Percentiles rank a stretch among this genome's conserved stretches.
Conservation (phyloP, 2,797 vertebrate genomes). For the Pelodytes ibericus region DNA sequence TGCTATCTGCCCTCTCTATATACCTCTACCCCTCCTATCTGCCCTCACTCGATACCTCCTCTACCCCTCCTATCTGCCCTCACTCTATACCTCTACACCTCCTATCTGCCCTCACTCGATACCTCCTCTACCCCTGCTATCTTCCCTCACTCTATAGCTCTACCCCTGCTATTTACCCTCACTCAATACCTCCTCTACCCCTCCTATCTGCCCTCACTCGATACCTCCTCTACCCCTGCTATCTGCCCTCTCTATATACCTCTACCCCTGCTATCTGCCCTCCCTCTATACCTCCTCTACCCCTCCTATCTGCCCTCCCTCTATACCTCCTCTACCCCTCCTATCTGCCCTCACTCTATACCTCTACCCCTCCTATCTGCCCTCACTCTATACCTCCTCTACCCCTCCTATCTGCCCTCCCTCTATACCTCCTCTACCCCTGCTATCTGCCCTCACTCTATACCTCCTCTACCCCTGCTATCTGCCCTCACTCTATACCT, state of each 20-base stretch:
- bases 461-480: too few relatives aligned
- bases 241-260: background rate
- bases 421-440: too few relatives aligned
- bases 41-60: conserved; percentile 20
- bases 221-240: too few relatives aligned
- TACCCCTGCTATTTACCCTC: conserved; percentile 10
- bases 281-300: conserved; percentile 24
- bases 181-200: conserved; percentile 24
- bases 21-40: conserved; percentile 11
- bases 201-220: background rate
- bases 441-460: too few relatives aligned
- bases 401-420: background rate
- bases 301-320: background rate
- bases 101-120: background rate
- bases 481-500: background rate
- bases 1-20: background rate
- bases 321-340: background rate
- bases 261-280: conserved; percentile 28
- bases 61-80: conserved; percentile 40
- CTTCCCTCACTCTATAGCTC: background rate
- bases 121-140: background rate
- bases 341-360: background rate
- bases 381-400: background rate
- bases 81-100: conserved; percentile 22
- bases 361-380: too few relatives aligned